phyloP scores from a whole-genome alignment of 2,797 vertebrate species.

The Gallirallus australis region DNA sequence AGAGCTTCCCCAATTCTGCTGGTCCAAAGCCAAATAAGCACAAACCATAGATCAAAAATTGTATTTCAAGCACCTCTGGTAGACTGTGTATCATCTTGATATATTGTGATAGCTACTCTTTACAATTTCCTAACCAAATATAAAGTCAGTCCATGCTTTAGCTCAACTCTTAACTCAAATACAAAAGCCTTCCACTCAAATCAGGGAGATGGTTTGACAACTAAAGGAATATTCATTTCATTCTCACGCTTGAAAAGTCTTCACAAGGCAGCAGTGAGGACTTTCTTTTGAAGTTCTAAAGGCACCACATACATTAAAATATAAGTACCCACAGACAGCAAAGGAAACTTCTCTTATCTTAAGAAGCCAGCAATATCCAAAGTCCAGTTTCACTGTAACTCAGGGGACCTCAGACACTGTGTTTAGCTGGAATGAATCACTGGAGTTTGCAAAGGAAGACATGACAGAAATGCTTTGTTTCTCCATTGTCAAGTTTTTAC shows the following conservation, averaged over 20 bases:
- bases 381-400: not conserved
- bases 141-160: not conserved
- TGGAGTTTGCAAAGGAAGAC: not conserved
- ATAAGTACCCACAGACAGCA: not conserved
- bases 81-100: not conserved
- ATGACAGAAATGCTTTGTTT: not conserved
- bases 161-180: not conserved
- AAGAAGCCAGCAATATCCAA: not conserved
- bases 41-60: not conserved
- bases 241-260: not conserved
- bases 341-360: not conserved
- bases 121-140: not conserved
- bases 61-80: not conserved
- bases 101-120: not conserved
- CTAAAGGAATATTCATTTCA: not conserved
- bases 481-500: not conserved
- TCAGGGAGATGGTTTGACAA: not conserved
- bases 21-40: not conserved
- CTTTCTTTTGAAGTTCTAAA: not conserved
- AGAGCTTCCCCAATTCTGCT: not conserved
- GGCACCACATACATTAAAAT: not conserved
- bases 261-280: not conserved
- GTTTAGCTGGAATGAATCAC: not conserved
- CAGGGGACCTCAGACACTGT: not conserved
- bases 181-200: not conserved